Evolutionary conservation across 2,888 invertebrate species (phyloP).

Genomic region (Sarcophaga rosellei): DNA sequence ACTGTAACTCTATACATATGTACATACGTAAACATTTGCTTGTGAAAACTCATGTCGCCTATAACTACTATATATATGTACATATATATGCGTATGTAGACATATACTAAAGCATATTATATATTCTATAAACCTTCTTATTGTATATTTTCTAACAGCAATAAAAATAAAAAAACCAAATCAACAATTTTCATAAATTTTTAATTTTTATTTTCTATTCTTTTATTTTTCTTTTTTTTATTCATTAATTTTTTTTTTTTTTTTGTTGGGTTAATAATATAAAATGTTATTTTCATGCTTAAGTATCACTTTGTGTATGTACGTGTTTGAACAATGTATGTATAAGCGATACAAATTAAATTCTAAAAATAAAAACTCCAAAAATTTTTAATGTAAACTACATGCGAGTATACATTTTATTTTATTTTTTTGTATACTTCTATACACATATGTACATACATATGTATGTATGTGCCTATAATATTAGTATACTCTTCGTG

Average conservation of each 20-base stretch:
- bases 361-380: slow-evolving; percentile 16
- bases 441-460: slow-evolving; percentile 1
- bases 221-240: background rate
- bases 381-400: background rate
- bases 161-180: background rate
- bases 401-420: slow-evolving; percentile 16
- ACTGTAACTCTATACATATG: background rate
- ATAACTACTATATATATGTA: background rate
- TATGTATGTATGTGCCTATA: background rate
- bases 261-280: slow-evolving; percentile 59
- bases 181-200: background rate
- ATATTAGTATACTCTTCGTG: no score
- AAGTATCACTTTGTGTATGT: slow-evolving; percentile 61
- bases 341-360: slow-evolving; percentile 44
- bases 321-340: slow-evolving; percentile 40
- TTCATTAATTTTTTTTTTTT: background rate
- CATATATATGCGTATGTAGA: slow-evolving; percentile 9
- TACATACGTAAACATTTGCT: background rate
- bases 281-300: slow-evolving; percentile 65
- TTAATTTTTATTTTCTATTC: no score
- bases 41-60: slow-evolving; percentile 1
- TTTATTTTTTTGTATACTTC: background rate
- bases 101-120: slow-evolving; percentile 27
- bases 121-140: slow-evolving; percentile 42
- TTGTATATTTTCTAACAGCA: background rate